A percentile compares a stretch with the other conserved stretches of the same genome.
Conservation (phyloP, 2,113 vertebrate genomes). For the Cryptomyrus ogoouensis region DNA sequence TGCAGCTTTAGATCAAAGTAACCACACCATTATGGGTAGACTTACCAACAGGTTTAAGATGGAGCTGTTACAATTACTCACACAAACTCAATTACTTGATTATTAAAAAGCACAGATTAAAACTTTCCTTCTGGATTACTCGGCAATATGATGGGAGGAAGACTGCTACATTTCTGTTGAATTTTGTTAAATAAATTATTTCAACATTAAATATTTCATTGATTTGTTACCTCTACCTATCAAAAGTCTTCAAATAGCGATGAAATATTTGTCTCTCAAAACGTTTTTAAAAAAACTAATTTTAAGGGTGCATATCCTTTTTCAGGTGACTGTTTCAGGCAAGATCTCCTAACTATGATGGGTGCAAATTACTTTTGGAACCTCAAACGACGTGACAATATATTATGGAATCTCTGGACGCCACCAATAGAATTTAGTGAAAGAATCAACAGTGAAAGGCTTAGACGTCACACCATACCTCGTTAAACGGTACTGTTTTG, state of each 20-base stretch:
- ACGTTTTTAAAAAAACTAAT: background rate
- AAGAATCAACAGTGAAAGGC: background rate
- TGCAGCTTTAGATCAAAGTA: background rate
- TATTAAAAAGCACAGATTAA: background rate
- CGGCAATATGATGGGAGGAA: background rate
- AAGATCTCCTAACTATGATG: background rate
- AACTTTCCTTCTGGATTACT: background rate
- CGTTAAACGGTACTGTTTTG: conserved; percentile 58
- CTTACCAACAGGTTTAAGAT: background rate
- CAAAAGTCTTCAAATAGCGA: background rate
- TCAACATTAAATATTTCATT: background rate
- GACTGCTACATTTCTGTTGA: background rate
- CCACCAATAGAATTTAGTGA: background rate
- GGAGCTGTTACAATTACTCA: background rate
- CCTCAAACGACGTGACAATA: background rate
- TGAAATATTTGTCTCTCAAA: background rate
- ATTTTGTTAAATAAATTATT: background rate
- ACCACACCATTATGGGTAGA: background rate
- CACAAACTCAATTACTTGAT: background rate
- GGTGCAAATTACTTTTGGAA: background rate
- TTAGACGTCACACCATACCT: conserved; percentile 60
- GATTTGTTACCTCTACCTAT: background rate
- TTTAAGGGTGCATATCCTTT: background rate
- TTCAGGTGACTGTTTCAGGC: background rate
- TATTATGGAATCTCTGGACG: background rate